Evolutionary conservation across 2,113 vertebrate species (phyloP).

Genomic region (Malurus melanocephalus): DNA sequence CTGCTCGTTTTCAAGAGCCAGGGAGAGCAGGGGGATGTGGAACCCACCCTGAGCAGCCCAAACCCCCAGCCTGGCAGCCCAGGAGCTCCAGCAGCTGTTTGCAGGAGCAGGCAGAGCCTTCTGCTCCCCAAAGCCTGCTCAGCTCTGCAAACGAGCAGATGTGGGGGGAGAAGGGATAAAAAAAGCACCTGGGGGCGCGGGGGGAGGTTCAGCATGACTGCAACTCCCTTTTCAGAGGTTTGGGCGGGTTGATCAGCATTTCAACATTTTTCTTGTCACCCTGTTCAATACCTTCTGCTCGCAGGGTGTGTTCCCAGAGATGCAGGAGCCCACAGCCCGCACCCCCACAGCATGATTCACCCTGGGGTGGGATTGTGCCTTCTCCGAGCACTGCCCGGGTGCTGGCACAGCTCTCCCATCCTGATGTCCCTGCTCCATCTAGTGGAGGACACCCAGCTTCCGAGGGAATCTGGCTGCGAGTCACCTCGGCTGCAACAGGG

Average conservation of each 20-base stretch:
- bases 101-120: conserved; percentile 13
- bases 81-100: neutral
- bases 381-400: neutral
- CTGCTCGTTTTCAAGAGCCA: too few relatives aligned
- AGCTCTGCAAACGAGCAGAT: conserved; percentile 36
- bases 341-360: conserved; percentile 65
- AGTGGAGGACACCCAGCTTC: conserved; percentile 30
- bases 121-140: conserved; percentile 9
- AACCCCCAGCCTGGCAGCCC: neutral
- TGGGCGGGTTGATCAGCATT: conserved; percentile 56
- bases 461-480: too few relatives aligned
- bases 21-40: too few relatives aligned
- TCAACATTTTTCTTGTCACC: conserved; percentile 52
- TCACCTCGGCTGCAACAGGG: neutral
- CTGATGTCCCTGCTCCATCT: conserved; percentile 58
- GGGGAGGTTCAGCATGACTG: conserved; percentile 64
- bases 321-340: conserved; percentile 56
- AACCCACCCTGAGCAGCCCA: neutral
- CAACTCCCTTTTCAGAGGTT: conserved; percentile 55
- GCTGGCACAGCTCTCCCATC: neutral
- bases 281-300: conserved; percentile 51
- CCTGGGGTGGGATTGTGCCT: conserved; percentile 49
- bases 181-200: conserved; percentile 51
- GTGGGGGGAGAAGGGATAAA: conserved; percentile 55
- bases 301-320: conserved; percentile 47